Evolutionary conservation across 2,888 invertebrate species (phyloP), one percentile per base, ranked within the genome.

Genomic region (Branchipolynoe longqiensis): DNA sequence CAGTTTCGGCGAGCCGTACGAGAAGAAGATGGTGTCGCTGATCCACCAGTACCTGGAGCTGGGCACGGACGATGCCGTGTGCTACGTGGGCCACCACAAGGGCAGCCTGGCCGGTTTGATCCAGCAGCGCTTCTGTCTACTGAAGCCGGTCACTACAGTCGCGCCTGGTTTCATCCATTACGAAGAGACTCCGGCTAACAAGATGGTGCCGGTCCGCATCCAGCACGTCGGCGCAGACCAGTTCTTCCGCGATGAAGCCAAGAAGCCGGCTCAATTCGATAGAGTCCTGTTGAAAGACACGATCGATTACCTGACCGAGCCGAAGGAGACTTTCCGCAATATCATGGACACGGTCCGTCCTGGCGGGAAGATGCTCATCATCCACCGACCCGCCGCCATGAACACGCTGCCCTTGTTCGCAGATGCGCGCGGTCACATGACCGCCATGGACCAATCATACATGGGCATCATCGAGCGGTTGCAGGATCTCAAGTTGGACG

Each of bases 81-180:
- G 92, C 81, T 93, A 93, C 85, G 90, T 93, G 6, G 93, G 93
- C 4, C 91, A 92, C 56, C 58, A 87, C 8, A 91, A 90, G 82
- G 93, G 92, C 4, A 91, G 90, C 62, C 85, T 92, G 31, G 91
- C 90, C 0, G 89, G 90, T 14, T 84, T 88, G n/a, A 87, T 92
- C 0, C 89, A 87, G 74, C 83, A 90, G 14, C 89, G 90, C 73
- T 93, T 93, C 88, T 92, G 92, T 86, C 87, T 93, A 8, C 87
- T 92, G 25, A 90, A 92, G 64, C 92, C 92, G 0, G 90, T 92
- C 6, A 89, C 90, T 31, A 88, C 90, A 0, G 91, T 93, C 0
- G 86, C 90, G n/a, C 92, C 93, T 0, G 92, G 92, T 0, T 91
- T 91, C 82, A 91, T 92, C 41, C 91, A 92, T 86, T 92, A 91